Evolutionary conservation across 2,888 invertebrate genomes (phyloP), one percentile per base, ranked within the genome.

Genomic region (Ischnura elegans): DNA sequence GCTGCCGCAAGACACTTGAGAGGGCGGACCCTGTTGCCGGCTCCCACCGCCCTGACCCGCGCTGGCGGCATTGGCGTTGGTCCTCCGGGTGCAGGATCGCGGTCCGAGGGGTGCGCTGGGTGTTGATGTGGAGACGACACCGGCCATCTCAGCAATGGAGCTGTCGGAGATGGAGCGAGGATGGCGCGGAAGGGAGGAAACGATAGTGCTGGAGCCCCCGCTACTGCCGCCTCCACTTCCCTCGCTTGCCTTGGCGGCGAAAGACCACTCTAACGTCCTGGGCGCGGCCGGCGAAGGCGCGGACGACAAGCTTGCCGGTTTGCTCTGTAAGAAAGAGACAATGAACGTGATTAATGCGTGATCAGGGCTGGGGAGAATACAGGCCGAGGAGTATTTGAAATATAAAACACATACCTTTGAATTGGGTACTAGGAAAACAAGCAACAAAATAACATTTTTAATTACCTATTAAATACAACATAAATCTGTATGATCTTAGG

Each of bases 81-180:
- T n/a, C 45, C 90, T 61, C 95, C 95, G 95, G 94, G 95, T 95
- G 93, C 95, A 13, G 51, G 0, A 13, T 13, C 51, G 13, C 13
- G 94, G 93, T 46, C 42, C 85, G 47, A 36, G 55, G 36, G 43
- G 13, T 0, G n/a, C n/a, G n/a, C n/a, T n/a, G n/a, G 90, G 90
- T n/a, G 90, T 61, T 13, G 90, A 90, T 6, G 90, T 19, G 13
- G 90, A 43, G 43, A 43, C 25, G 25, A 61, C 61, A 13, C 43
- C 90, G 42, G 90, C 61, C 66, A 90, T 93, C 93, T 94, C 94
- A 85, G 86, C 93, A 29, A 94, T 55, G 43, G 94, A 94, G 66
- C 93, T 66, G 42, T 93, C 93, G 19, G 66, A 94, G 94, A 16
- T 94, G 94, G 36, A 95, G 94, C 43, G 95, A 94, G 21, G 94